phyloP scores from a whole-genome alignment of 1,140 invertebrate species.

The Trichonephila clavipes region DNA sequence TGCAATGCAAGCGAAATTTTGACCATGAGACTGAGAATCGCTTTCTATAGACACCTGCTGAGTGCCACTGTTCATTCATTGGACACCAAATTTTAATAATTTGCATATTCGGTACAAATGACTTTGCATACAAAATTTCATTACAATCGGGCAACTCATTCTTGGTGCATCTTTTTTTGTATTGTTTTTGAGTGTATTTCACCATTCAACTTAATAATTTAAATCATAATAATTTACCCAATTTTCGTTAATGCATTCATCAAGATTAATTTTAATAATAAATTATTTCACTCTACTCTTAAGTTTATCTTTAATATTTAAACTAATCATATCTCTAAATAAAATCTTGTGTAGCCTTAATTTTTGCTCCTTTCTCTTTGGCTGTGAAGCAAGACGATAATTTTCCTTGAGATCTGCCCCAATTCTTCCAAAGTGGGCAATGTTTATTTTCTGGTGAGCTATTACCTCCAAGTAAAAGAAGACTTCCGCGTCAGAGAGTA shows the following conservation, averaged over 20 bases:
- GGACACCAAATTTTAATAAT: too few relatives aligned
- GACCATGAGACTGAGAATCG: too few relatives aligned
- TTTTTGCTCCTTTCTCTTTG: background rate
- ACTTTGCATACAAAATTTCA: too few relatives aligned
- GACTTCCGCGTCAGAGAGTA: background rate
- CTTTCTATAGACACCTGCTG: too few relatives aligned
- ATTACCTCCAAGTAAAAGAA: background rate
- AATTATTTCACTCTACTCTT: background rate
- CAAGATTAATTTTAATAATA: background rate
- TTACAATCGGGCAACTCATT: too few relatives aligned
- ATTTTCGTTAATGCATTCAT: background rate
- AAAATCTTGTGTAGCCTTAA: background rate
- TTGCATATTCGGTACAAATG: too few relatives aligned
- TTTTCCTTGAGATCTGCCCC: background rate
- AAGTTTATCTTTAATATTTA: background rate
- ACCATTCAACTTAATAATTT: too few relatives aligned
- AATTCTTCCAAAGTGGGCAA: background rate
- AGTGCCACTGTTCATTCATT: too few relatives aligned
- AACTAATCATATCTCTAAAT: background rate
- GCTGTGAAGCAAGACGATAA: background rate
- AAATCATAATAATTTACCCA: background rate
- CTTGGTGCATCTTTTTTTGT: too few relatives aligned
- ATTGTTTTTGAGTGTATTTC: too few relatives aligned
- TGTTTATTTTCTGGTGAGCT: conserved; percentile 10
- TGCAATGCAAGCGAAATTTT: too few relatives aligned